A percentile compares a stretch with the other conserved stretches of the same genome.
Conservation (phyloP, 92 coral and sea anemone species). For the Metridium senile region DNA sequence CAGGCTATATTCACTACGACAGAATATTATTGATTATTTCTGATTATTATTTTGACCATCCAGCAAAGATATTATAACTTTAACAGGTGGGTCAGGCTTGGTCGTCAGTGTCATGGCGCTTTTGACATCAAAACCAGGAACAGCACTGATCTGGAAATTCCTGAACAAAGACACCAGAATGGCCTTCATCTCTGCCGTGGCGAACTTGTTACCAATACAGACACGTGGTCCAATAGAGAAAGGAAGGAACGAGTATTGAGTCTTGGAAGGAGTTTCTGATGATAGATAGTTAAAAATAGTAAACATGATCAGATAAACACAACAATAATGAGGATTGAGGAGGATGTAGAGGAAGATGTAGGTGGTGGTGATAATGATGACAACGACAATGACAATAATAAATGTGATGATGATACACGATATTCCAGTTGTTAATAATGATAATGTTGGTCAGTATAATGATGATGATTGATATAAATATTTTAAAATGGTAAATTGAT, state of each 20-base stretch:
- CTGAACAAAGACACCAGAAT: constrained; percentile 46
- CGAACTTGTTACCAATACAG: constrained; percentile 75
- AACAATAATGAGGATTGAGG: neutral
- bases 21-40: too few species aligned
- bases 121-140: constrained; percentile 59
- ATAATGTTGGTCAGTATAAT: too few species aligned
- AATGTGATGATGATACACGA: too few species aligned
- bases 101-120: constrained; percentile 13
- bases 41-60: too few species aligned
- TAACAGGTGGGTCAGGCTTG: constrained; percentile 48
- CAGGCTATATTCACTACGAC: too few species aligned
- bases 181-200: constrained; percentile 62
- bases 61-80: constrained; percentile 15
- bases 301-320: neutral
- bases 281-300: neutral
- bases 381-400: too few species aligned
- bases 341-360: neutral
- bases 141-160: constrained; percentile 51
- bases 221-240: constrained; percentile 72
- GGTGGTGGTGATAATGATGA: too few species aligned
- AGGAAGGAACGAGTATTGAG: constrained; percentile 57
- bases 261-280: constrained; percentile 8
- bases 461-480: too few species aligned
- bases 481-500: too few species aligned
- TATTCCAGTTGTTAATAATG: too few species aligned